Evolutionary conservation across 2,797 vertebrate genomes (phyloP).

Genomic region (Sylvilagus floridanus): DNA sequence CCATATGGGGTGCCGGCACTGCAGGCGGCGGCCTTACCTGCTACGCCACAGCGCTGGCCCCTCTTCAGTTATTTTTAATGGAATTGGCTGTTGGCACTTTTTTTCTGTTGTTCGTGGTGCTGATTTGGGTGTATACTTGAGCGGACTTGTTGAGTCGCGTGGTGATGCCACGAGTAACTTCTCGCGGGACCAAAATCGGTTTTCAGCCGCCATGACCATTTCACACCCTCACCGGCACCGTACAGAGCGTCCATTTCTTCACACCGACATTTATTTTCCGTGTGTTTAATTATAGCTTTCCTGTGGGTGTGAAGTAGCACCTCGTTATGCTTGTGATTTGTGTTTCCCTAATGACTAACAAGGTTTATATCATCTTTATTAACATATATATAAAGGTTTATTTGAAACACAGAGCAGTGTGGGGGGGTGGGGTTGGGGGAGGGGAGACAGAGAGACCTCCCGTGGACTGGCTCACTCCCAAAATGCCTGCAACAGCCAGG

Average conservation of each 20-base stretch:
- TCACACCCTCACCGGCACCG: neutral
- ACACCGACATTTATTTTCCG: neutral
- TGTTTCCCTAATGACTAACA: neutral
- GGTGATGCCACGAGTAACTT: neutral
- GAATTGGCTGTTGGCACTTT: neutral
- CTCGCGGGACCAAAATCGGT: neutral
- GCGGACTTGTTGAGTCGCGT: neutral
- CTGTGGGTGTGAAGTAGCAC: neutral
- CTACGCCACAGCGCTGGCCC: too few species aligned
- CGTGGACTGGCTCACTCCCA: too few species aligned
- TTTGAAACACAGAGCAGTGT: too few species aligned
- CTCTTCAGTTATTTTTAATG: too few species aligned
- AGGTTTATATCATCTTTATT: too few species aligned
- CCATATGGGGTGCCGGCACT: too few species aligned
- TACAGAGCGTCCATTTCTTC: neutral
- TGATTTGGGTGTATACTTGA: neutral
- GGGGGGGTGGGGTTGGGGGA: too few species aligned
- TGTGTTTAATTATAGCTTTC: neutral
- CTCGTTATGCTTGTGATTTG: neutral
- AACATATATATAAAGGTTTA: too few species aligned
- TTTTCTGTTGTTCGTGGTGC: neutral
- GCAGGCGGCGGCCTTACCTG: too few species aligned
- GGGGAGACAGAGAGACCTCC: too few species aligned
- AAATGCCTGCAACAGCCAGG: too few species aligned
- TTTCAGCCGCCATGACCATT: neutral